Conservation (phyloP, 2,113 vertebrate genomes). For the Mustelus asterias region DNA sequence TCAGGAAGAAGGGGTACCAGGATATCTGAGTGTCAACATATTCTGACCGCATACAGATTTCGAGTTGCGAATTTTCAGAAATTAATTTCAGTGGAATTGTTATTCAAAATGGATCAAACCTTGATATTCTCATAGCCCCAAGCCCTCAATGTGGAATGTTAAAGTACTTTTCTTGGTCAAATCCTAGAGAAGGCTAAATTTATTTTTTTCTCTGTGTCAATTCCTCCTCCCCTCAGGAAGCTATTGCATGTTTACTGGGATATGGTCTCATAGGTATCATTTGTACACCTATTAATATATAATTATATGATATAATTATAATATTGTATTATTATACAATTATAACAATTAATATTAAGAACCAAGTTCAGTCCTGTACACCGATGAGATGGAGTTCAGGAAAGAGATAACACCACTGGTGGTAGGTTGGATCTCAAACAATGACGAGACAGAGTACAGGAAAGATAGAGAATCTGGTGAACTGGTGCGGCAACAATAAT, state of each 20-base stretch:
- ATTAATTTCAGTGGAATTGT: neutral
- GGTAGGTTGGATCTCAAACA: too few species aligned
- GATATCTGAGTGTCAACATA: neutral
- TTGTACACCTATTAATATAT: neutral
- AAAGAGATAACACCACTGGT: too few species aligned
- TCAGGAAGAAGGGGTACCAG: neutral
- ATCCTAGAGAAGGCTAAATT: neutral
- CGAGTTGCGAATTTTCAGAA: neutral
- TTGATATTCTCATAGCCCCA: neutral
- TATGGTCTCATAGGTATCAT: neutral
- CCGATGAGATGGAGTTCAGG: neutral
- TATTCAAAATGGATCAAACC: neutral
- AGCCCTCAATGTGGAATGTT: neutral
- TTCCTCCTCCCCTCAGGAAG: neutral
- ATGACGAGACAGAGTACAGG: too few species aligned
- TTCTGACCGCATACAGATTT: neutral
- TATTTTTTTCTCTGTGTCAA: neutral
- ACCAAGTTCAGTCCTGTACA: neutral
- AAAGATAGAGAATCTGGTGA: too few species aligned
- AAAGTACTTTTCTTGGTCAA: neutral
- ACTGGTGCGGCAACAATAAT: too few species aligned
- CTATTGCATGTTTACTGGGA: neutral
- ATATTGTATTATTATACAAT: too few species aligned
- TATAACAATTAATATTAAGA: neutral
- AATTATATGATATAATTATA: too few species aligned